A percentile compares a stretch with the other conserved stretches of the same genome.
Evolutionary conservation across 2,888 invertebrate genomes (phyloP).

Genomic region (Philaethria dido): DNA sequence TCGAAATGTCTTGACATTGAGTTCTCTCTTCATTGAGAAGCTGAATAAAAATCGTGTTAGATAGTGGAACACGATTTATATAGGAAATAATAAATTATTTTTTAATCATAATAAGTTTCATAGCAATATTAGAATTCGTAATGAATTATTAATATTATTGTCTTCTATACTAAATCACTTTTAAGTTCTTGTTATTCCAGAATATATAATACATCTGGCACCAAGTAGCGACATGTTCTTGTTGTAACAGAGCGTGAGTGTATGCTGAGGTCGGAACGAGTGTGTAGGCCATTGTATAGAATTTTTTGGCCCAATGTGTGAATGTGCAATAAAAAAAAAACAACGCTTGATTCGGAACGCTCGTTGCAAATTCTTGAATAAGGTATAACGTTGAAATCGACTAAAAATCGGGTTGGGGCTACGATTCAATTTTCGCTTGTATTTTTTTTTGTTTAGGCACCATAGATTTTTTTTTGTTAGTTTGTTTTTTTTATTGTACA

Average conservation of each 20-base stretch:
- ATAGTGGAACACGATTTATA: too few relatives aligned
- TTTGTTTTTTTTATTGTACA: too few relatives aligned
- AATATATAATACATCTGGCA: constrained; percentile 11
- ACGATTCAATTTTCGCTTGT: constrained; percentile 3
- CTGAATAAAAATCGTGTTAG: too few relatives aligned
- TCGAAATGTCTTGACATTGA: too few relatives aligned
- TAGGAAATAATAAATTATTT: too few relatives aligned
- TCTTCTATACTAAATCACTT: neutral
- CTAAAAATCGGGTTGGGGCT: constrained; percentile 8
- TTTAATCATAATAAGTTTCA: too few relatives aligned
- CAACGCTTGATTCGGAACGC: constrained; percentile 17
- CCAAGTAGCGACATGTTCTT: constrained; percentile 10
- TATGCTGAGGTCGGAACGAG: constrained; percentile 6
- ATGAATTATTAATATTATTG: too few relatives aligned
- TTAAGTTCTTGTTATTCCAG: neutral
- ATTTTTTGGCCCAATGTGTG: constrained; percentile 17
- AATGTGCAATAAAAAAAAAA: constrained; percentile 29
- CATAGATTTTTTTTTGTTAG: neutral
- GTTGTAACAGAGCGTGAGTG: constrained; percentile 12
- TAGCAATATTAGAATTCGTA: neutral
- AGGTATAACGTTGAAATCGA: constrained; percentile 23
- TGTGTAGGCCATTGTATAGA: neutral
- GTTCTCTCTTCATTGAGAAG: too few relatives aligned
- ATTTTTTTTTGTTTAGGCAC: neutral
- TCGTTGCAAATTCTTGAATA: constrained; percentile 18